Evolutionary conservation across 2,797 vertebrate species (phyloP).

Genomic region (Oophaga sylvatica): DNA sequence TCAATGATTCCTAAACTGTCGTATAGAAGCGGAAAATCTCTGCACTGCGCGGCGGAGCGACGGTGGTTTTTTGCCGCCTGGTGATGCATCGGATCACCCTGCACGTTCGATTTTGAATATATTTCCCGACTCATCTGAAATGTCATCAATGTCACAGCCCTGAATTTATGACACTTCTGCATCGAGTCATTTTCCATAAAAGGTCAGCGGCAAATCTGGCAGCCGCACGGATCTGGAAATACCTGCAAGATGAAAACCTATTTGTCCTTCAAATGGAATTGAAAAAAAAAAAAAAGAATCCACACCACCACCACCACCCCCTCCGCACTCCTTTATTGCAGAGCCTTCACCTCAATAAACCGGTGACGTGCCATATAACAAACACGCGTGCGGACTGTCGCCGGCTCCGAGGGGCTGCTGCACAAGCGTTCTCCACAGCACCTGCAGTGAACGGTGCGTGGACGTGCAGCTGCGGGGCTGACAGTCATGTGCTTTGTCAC

Average conservation of each 20-base stretch:
- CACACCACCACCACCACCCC: no score
- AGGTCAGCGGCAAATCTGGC: slow-evolving; percentile 28
- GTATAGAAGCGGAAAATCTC: neutral
- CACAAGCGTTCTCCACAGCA: neutral
- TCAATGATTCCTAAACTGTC: no score
- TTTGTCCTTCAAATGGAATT: slow-evolving; percentile 29
- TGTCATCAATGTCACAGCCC: slow-evolving; percentile 34
- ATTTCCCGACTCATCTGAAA: slow-evolving; percentile 32
- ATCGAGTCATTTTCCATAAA: slow-evolving; percentile 43
- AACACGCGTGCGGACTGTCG: neutral
- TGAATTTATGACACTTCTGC: slow-evolving; percentile 18
- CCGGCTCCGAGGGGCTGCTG: neutral
- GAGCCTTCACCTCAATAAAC: slow-evolving; percentile 16
- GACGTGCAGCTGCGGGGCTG: neutral
- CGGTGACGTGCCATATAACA: neutral
- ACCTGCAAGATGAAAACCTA: slow-evolving; percentile 13
- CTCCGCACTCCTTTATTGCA: neutral
- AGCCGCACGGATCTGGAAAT: slow-evolving; percentile 1
- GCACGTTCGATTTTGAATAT: slow-evolving; percentile 26
- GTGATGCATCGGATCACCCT: neutral
- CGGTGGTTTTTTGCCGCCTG: neutral
- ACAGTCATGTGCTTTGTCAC: slow-evolving; percentile 34
- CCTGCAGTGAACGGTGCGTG: slow-evolving; percentile 24
- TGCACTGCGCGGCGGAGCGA: neutral
- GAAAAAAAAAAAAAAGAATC: slow-evolving; percentile 2